Evolutionary conservation across 2,797 vertebrate species (phyloP).

Genomic region (Serranus cabrilla): DNA sequence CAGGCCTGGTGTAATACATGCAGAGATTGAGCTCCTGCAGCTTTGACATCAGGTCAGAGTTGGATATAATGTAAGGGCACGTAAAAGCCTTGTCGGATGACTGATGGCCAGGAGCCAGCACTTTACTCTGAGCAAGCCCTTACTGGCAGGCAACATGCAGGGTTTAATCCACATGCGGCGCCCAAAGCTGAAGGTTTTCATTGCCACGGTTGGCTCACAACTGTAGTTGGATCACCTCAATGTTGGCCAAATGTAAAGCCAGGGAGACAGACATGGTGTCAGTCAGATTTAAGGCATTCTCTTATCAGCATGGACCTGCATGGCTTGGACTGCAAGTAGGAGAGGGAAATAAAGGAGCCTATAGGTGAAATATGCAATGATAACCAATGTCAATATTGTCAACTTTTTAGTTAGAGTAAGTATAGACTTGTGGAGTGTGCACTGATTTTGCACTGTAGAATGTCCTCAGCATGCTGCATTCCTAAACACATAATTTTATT

Average conservation of each 20-base stretch:
- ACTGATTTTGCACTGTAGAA: too few species aligned
- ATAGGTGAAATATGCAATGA: too few species aligned
- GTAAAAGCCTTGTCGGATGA: slow-evolving; percentile 65
- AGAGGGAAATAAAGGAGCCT: background rate
- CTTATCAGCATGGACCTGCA: background rate
- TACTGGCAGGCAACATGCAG: slow-evolving; percentile 53
- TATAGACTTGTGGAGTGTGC: too few species aligned
- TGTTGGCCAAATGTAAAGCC: slow-evolving; percentile 19
- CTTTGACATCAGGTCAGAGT: slow-evolving; percentile 64
- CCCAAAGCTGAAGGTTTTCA: slow-evolving; percentile 48
- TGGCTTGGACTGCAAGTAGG: background rate
- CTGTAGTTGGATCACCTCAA: slow-evolving; percentile 37
- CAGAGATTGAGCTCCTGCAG: slow-evolving; percentile 48
- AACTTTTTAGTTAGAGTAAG: too few species aligned
- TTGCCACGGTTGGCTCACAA: slow-evolving; percentile 46
- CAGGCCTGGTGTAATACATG: slow-evolving; percentile 32
- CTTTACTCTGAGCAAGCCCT: slow-evolving; percentile 48
- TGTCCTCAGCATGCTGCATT: too few species aligned
- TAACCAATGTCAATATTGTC: too few species aligned
- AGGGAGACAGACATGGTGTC: slow-evolving; percentile 34
- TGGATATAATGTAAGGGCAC: slow-evolving; percentile 67
- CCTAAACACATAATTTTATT: too few species aligned
- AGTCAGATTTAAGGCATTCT: slow-evolving; percentile 12
- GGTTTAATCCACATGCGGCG: slow-evolving; percentile 41
- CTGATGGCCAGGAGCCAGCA: slow-evolving; percentile 71